These are phyloP conservation scores for Physocephala rufipes DNA, from an alignment of 2,888 invertebrate species.

Conservation along the genomic window DNA sequence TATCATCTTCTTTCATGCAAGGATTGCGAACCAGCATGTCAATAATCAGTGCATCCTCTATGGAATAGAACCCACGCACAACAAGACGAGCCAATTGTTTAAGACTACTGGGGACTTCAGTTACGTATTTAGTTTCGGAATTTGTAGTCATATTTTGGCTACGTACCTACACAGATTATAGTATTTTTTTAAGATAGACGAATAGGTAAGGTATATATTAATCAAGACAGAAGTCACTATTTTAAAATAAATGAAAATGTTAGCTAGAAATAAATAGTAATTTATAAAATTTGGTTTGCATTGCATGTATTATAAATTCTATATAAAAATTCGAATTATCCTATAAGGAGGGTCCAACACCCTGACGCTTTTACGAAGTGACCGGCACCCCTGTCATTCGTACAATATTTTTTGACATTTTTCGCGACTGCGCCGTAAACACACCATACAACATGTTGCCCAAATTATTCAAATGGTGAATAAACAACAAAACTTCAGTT, in stretches of 20 bases:
- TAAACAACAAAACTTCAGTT: slow-evolving; percentile 22
- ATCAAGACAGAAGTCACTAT: too few species aligned
- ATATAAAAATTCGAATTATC: background rate
- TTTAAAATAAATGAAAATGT: too few species aligned
- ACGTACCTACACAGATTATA: too few species aligned
- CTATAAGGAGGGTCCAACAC: background rate
- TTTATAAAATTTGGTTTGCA: too few species aligned
- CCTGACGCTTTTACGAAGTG: background rate
- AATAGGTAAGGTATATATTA: too few species aligned
- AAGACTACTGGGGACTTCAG: slow-evolving; percentile 92
- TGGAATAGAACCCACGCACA: slow-evolving; percentile 91
- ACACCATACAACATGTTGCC: slow-evolving; percentile 13
- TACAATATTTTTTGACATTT: background rate
- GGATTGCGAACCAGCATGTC: slow-evolving; percentile 96
- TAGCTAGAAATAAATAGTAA: too few species aligned
- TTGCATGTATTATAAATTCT: too few species aligned
- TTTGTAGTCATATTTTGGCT: slow-evolving; percentile 55
- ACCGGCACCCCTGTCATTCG: background rate
- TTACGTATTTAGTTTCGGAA: slow-evolving; percentile 80
- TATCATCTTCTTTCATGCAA: slow-evolving; percentile 89
- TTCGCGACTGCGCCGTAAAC: slow-evolving; percentile 23
- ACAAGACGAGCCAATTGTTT: slow-evolving; percentile 92
- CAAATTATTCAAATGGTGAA: background rate
- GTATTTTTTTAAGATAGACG: too few species aligned
- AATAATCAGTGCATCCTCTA: slow-evolving; percentile 93